phyloP scores from a whole-genome alignment of 2,888 invertebrate species.

The Tetheella fluctuosa region DNA sequence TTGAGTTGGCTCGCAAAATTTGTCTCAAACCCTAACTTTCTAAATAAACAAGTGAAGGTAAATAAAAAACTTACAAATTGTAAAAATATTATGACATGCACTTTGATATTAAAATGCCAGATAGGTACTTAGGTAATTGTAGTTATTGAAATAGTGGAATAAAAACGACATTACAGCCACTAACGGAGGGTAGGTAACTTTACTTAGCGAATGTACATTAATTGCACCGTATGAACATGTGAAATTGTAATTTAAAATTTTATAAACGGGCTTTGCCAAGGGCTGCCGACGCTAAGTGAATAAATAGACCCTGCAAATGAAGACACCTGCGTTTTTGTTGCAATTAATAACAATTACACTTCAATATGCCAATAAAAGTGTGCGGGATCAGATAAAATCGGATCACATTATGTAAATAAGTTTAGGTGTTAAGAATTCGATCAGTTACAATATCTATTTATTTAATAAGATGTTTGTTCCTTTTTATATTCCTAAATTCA shows the following conservation, averaged over 20 bases:
- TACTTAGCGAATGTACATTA: conserved; percentile 29
- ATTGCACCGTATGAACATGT: conserved; percentile 35
- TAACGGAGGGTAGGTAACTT: conserved; percentile 27
- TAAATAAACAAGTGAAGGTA: too few species aligned
- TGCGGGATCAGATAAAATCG: conserved; percentile 23
- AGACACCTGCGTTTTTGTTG: conserved; percentile 47
- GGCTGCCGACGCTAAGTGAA: conserved; percentile 21
- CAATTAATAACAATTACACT: conserved; percentile 57
- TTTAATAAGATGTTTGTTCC: too few species aligned
- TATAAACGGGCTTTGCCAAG: conserved; percentile 13
- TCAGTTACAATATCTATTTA: not conserved
- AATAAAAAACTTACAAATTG: too few species aligned
- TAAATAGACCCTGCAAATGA: conserved; percentile 17
- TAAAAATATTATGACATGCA: not conserved
- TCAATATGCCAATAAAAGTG: conserved; percentile 41
- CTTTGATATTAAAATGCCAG: not conserved
- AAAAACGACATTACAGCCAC: conserved; percentile 21
- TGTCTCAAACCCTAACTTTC: too few species aligned
- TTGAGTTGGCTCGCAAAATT: too few species aligned
- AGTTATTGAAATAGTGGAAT: conserved; percentile 9
- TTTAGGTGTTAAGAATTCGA: not conserved
- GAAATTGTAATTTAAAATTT: conserved; percentile 32
- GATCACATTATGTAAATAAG: conserved; percentile 9
- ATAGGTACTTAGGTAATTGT: not conserved
- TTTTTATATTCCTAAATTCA: too few species aligned